Percentiles rank a stretch among this genome's conserved stretches.
phyloP scores from a whole-genome alignment of 2,113 vertebrate genomes.

The Centropus bengalensis region DNA sequence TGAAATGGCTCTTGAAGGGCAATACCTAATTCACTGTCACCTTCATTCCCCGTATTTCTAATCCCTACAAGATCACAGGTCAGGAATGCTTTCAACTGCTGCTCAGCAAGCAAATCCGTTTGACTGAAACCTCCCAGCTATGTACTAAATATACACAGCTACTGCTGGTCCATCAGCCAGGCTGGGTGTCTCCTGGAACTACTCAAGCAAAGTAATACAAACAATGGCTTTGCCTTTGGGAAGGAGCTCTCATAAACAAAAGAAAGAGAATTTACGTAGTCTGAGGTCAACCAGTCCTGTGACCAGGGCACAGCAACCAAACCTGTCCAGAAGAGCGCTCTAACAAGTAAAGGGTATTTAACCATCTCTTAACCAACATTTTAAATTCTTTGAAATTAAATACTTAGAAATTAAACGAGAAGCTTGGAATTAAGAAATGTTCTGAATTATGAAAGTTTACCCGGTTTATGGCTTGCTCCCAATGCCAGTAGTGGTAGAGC shows the following conservation, averaged over 20 bases:
- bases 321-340: not conserved
- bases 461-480: not conserved
- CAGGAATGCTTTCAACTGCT: not conserved
- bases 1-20: not conserved
- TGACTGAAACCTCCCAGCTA: not conserved
- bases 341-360: too few species aligned
- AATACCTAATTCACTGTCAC: not conserved
- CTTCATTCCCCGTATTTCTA: not conserved
- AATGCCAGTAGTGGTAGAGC: too few species aligned
- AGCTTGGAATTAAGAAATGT: not conserved
- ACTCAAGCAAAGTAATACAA: not conserved
- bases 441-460: not conserved
- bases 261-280: not conserved
- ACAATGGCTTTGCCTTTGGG: not conserved
- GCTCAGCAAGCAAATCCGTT: not conserved
- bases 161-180: not conserved
- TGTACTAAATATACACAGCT: not conserved
- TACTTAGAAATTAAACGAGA: not conserved
- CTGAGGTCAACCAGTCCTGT: not conserved
- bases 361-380: not conserved
- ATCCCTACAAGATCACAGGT: not conserved
- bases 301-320: not conserved
- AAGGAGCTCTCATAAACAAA: not conserved
- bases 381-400: not conserved
- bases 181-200: not conserved